Conservation (phyloP, 2,797 vertebrate species). For the Martes flavigula region DNA sequence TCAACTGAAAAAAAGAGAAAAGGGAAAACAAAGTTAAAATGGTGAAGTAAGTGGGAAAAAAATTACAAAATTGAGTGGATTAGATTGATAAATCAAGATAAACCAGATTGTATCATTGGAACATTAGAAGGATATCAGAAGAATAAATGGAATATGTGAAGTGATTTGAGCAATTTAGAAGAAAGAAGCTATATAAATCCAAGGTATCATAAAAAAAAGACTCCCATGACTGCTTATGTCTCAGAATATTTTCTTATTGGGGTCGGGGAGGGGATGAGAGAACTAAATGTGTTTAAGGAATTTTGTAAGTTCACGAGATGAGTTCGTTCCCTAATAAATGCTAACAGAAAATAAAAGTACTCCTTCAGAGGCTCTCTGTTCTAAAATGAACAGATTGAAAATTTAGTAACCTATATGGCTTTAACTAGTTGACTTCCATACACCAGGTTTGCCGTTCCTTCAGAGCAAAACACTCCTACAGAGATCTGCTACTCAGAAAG, state of each 20-base stretch:
- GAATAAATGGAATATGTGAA: background rate
- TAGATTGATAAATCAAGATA: background rate
- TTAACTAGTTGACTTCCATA: background rate
- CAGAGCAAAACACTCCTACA: background rate
- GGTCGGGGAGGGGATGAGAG: background rate
- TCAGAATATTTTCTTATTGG: background rate
- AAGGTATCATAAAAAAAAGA: background rate
- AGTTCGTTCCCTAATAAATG: background rate
- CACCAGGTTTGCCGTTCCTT: background rate
- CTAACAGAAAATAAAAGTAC: background rate
- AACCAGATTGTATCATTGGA: background rate
- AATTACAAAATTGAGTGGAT: background rate
- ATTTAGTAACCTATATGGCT: background rate
- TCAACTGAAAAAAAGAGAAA: background rate
- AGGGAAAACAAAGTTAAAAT: background rate
- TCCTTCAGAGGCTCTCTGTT: background rate
- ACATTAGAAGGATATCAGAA: background rate
- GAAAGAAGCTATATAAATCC: background rate
- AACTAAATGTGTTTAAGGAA: background rate
- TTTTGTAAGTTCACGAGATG: background rate
- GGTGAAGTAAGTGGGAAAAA: background rate
- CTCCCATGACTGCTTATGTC: background rate
- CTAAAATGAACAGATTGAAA: background rate
- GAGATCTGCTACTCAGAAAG: background rate
- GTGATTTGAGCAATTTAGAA: background rate